Percentiles rank a stretch among this genome's conserved stretches.
Conservation (phyloP, 2,113 vertebrate genomes). For the Strix uralensis region DNA sequence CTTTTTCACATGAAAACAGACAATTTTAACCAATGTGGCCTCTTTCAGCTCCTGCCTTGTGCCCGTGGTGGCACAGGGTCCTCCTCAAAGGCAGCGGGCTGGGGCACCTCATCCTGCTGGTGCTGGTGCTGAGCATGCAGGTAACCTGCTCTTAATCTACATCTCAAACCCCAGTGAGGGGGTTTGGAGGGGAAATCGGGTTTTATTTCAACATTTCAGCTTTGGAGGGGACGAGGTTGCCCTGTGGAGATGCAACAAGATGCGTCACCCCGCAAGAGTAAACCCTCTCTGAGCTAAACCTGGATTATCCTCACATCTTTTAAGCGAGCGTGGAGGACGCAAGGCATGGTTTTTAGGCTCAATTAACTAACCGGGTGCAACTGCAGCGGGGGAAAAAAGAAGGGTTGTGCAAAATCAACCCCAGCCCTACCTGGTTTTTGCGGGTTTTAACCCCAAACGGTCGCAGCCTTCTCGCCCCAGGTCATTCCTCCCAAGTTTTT, state of each 20-base stretch:
- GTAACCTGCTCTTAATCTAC: neutral
- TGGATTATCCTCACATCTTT: neutral
- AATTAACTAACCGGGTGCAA: neutral
- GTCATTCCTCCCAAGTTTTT: neutral
- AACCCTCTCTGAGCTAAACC: neutral
- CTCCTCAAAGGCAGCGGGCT: neutral
- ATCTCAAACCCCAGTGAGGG: neutral
- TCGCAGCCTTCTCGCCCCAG: fast-evolving
- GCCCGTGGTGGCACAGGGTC: neutral
- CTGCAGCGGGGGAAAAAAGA: no score
- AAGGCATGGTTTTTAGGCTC: neutral
- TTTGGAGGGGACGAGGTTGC: neutral
- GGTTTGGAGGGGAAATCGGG: fast-evolving
- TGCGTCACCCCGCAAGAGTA: neutral
- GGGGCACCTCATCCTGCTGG: neutral
- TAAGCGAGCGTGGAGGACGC: neutral
- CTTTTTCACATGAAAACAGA: neutral
- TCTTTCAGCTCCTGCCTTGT: neutral
- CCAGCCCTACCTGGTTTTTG: neutral
- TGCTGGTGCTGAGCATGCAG: neutral
- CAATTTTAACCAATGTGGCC: neutral
- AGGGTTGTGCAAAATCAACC: neutral
- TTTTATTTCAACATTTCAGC: neutral
- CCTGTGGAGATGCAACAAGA: fast-evolving
- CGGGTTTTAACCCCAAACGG: neutral